Conservation (phyloP, 2,113 vertebrate genomes). For the Cavia aperea region DNA sequence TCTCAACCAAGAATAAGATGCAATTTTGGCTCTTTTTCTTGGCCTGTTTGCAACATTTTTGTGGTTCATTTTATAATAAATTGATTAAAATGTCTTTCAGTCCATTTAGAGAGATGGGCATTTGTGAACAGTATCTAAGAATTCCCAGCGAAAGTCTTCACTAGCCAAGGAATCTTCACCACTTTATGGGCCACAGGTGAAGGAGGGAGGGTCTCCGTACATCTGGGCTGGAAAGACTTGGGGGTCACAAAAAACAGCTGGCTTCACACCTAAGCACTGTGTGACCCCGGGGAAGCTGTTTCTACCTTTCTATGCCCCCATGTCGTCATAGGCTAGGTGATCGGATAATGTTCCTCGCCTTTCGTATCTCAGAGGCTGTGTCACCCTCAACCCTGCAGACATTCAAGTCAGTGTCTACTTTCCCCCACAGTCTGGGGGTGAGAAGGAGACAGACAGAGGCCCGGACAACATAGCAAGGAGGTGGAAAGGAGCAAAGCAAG, state of each 20-base stretch:
- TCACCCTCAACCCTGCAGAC: background rate
- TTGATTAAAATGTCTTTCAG: background rate
- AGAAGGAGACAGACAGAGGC: background rate
- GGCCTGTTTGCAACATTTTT: background rate
- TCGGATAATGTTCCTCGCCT: background rate
- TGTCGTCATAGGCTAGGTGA: background rate
- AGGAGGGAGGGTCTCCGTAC: background rate
- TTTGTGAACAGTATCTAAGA: background rate
- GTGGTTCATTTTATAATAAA: background rate
- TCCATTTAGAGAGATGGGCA: background rate
- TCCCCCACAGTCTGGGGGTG: background rate
- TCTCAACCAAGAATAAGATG: background rate
- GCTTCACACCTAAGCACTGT: background rate
- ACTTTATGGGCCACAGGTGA: rapidly evolving
- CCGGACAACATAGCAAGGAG: background rate
- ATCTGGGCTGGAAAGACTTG: background rate
- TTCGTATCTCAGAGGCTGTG: background rate
- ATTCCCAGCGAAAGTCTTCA: background rate
- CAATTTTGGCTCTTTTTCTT: background rate
- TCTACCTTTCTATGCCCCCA: background rate
- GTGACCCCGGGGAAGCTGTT: background rate
- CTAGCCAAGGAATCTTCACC: too few relatives aligned
- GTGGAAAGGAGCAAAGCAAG: background rate
- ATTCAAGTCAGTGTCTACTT: background rate
- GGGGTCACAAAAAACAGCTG: background rate